A percentile compares a stretch with the other conserved stretches of the same genome.
Evolutionary conservation across 2,888 invertebrate genomes (phyloP).

Genomic region (Lepidocyrtoides sp.): DNA sequence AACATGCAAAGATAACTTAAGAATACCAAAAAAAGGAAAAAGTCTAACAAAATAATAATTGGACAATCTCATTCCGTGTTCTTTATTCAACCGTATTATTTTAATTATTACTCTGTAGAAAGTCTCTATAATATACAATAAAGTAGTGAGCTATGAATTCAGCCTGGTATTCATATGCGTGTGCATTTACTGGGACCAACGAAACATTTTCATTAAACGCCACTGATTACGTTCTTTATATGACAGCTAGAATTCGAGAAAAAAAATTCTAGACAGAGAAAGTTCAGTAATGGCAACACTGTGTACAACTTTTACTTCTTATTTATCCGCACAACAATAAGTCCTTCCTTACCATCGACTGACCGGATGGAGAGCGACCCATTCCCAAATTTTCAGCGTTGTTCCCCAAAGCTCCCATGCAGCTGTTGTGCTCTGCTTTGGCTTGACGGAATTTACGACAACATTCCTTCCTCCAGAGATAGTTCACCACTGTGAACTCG

Average conservation of each 20-base stretch:
- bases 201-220: background rate
- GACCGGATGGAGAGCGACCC: conserved; percentile 75
- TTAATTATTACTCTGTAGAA: too few species aligned
- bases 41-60: too few species aligned
- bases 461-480: conserved; percentile 87
- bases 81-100: too few species aligned
- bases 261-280: background rate
- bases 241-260: too few species aligned
- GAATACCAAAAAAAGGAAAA: too few species aligned
- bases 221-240: background rate
- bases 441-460: conserved; percentile 81
- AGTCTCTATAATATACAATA: background rate
- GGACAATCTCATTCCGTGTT: too few species aligned
- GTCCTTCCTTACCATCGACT: conserved; percentile 66
- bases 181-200: background rate
- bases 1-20: too few species aligned
- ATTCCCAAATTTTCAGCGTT: conserved; percentile 71
- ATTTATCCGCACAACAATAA: background rate
- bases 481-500: conserved; percentile 88
- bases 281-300: too few species aligned
- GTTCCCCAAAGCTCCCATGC: conserved; percentile 66
- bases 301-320: background rate
- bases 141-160: too few species aligned
- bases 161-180: too few species aligned
- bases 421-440: conserved; percentile 68